These are phyloP conservation scores for Nymphalis polychloros DNA, from an alignment of 2,888 invertebrate genomes.

Conservation along the genomic window DNA sequence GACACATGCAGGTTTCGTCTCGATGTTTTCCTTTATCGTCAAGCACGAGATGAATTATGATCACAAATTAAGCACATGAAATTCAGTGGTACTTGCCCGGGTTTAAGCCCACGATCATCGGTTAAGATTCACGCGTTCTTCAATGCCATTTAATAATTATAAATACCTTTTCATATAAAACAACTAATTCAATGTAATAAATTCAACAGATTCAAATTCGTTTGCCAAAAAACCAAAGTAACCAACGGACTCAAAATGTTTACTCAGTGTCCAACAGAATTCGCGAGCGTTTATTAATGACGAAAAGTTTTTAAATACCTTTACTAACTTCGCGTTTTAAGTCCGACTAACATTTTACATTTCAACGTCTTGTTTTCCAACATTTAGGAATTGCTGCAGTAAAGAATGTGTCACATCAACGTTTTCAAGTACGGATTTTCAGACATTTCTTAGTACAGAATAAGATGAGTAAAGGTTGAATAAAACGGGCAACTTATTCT, in stretches of 20 bases:
- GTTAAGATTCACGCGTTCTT: no score
- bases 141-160: no score
- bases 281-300: conserved; percentile 25
- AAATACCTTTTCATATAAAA: neutral
- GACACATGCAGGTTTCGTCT: no score
- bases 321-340: conserved; percentile 10
- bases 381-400: conserved; percentile 2
- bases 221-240: conserved; percentile 4
- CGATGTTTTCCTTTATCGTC: no score
- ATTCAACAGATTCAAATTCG: neutral
- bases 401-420: conserved; percentile 1
- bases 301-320: conserved; percentile 19
- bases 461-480: no score
- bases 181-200: neutral
- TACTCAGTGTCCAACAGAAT: conserved; percentile 7
- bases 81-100: no score
- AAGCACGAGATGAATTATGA: no score
- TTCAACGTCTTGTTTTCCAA: conserved; percentile 12
- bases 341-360: conserved; percentile 13
- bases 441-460: no score
- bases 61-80: no score
- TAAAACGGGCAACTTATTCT: no score
- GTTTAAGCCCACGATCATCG: no score
- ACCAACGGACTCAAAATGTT: neutral
- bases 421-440: neutral